These are phyloP conservation scores for Xylophagus ater DNA, from an alignment of 2,888 invertebrate genomes.

Conservation along the genomic window DNA sequence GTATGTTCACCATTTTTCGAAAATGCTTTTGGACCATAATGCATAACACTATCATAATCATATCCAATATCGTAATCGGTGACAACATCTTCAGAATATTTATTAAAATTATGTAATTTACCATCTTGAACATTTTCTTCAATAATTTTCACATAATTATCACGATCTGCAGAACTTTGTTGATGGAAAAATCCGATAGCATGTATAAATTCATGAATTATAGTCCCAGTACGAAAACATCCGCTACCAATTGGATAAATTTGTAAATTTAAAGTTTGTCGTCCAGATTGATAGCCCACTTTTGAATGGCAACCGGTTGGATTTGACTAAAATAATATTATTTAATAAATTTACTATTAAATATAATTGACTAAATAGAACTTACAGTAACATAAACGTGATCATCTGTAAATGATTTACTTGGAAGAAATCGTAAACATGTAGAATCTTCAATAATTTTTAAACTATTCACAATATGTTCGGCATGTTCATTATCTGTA, in stretches of 20 bases:
- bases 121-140: constrained; percentile 40
- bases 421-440: constrained; percentile 57
- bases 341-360: not conserved
- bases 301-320: constrained; percentile 63
- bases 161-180: constrained; percentile 63
- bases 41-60: constrained; percentile 71
- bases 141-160: constrained; percentile 52
- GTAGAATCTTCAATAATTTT: constrained; percentile 58
- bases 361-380: not conserved
- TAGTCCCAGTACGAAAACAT: constrained; percentile 41
- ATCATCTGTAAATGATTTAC: constrained; percentile 33
- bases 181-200: constrained; percentile 70
- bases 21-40: constrained; percentile 62
- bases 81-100: constrained; percentile 44
- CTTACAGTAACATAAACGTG: constrained; percentile 27
- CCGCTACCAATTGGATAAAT: constrained; percentile 25
- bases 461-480: constrained; percentile 55
- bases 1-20: constrained; percentile 57
- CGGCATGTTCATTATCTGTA: constrained; percentile 41
- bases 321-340: constrained; percentile 38
- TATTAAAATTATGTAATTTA: constrained; percentile 55
- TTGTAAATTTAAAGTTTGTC: constrained; percentile 28
- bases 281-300: constrained; percentile 51
- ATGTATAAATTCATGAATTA: constrained; percentile 67
- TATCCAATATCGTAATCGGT: constrained; percentile 54